Percentiles rank a stretch among this genome's conserved stretches.
These are phyloP conservation scores for Odontesthes bonariensis DNA, from an alignment of 2,113 vertebrate species.

Conservation along the genomic window DNA sequence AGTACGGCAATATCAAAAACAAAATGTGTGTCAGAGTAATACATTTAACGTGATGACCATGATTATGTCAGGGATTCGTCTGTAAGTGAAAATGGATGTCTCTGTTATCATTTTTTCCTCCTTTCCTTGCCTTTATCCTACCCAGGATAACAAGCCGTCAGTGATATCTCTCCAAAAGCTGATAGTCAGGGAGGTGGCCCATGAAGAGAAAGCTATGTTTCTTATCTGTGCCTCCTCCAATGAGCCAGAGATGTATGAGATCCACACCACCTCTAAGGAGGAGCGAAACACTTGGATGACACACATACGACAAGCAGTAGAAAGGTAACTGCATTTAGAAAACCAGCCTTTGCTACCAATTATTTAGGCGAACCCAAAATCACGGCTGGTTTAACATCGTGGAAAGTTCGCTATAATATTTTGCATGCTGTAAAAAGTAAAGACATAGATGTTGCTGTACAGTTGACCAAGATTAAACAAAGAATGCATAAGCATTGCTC, in stretches of 20 bases:
- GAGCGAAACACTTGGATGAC: conserved; percentile 95
- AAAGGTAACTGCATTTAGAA: conserved; percentile 83
- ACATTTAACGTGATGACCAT: neutral
- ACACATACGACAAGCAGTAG: conserved; percentile 91
- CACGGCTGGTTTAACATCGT: neutral
- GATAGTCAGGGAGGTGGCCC: conserved; percentile 96
- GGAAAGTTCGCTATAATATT: neutral
- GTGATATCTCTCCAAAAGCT: conserved; percentile 95
- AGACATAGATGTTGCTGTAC: neutral
- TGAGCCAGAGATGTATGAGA: conserved; percentile 98
- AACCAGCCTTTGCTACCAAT: neutral
- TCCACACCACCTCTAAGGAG: conserved; percentile 93
- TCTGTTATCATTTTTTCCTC: too few relatives aligned
- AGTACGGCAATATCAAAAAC: neutral
- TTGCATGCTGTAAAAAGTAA: neutral
- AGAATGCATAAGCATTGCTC: neutral
- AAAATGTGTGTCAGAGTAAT: neutral
- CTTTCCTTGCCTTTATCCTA: neutral
- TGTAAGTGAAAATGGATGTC: neutral
- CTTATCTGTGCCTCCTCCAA: conserved; percentile 93
- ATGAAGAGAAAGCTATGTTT: conserved; percentile 97
- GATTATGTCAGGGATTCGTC: neutral
- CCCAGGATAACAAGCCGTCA: conserved; percentile 93
- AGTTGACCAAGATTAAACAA: neutral
- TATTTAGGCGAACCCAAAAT: neutral